Evolutionary conservation across 2,113 vertebrate genomes (phyloP).

Genomic region (Cinclus cinclus): DNA sequence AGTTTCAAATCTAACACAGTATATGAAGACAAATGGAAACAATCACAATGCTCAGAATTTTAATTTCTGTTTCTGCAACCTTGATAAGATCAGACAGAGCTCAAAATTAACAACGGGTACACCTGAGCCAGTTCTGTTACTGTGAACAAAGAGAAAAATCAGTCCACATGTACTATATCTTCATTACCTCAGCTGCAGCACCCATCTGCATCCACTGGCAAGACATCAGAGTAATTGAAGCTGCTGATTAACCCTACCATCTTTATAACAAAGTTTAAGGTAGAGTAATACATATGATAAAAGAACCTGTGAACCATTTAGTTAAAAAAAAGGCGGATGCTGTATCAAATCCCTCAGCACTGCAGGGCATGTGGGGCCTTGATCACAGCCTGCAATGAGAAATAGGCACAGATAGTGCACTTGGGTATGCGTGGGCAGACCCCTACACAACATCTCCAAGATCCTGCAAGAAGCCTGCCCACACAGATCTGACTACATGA

Average conservation of each 20-base stretch:
- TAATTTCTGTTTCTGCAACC: neutral
- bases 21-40: neutral
- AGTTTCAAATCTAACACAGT: neutral
- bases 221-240: neutral
- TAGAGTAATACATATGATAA: neutral
- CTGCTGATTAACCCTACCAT: neutral
- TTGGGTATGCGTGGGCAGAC: constrained; percentile 16
- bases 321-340: neutral
- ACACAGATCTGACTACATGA: neutral
- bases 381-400: neutral
- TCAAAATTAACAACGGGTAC: neutral
- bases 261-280: neutral
- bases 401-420: neutral
- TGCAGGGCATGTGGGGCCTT: constrained; percentile 31
- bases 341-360: constrained; percentile 22
- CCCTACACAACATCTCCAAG: neutral
- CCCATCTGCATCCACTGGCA: constrained; percentile 29
- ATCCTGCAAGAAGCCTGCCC: constrained; percentile 53
- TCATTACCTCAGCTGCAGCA: constrained; percentile 27
- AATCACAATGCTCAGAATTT: neutral
- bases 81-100: neutral
- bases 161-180: neutral
- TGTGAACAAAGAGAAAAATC: constrained; percentile 12
- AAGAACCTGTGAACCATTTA: neutral
- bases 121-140: neutral